Evolutionary conservation across 2,113 vertebrate genomes (phyloP).

Genomic region (Castor canadensis): DNA sequence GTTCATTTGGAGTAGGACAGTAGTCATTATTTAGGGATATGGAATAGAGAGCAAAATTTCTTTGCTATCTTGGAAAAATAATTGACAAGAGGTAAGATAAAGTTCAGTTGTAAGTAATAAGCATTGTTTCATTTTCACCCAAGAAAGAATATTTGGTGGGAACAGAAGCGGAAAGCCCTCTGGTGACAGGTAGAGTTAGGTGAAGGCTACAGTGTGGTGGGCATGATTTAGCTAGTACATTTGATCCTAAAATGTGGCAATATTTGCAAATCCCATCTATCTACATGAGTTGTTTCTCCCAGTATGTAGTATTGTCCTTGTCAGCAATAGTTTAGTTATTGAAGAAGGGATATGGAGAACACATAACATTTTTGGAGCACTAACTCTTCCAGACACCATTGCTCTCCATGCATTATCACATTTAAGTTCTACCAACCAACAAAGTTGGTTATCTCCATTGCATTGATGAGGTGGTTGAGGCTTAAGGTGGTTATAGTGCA

Average conservation of each 20-base stretch:
- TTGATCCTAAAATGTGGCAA: background rate
- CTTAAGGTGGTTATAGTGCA: background rate
- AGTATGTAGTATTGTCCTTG: background rate
- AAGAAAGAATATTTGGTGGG: background rate
- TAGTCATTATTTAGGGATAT: conserved; percentile 10
- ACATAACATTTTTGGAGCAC: background rate
- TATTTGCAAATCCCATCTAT: background rate
- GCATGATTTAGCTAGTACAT: background rate
- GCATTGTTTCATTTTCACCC: background rate
- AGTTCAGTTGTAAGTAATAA: background rate
- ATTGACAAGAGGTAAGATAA: background rate
- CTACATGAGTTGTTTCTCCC: background rate
- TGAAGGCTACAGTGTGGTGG: background rate
- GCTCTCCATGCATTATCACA: accelerated
- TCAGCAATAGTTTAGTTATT: background rate
- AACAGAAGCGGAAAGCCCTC: background rate
- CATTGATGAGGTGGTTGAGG: background rate
- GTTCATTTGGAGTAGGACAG: background rate
- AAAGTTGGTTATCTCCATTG: background rate
- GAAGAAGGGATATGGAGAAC: background rate
- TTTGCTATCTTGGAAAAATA: background rate
- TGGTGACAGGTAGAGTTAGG: background rate
- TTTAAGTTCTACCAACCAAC: background rate
- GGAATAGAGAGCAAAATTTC: background rate
- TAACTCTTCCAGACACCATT: background rate